Conservation (phyloP, 2,888 invertebrate species). For the Scaptomyza polygonia region DNA sequence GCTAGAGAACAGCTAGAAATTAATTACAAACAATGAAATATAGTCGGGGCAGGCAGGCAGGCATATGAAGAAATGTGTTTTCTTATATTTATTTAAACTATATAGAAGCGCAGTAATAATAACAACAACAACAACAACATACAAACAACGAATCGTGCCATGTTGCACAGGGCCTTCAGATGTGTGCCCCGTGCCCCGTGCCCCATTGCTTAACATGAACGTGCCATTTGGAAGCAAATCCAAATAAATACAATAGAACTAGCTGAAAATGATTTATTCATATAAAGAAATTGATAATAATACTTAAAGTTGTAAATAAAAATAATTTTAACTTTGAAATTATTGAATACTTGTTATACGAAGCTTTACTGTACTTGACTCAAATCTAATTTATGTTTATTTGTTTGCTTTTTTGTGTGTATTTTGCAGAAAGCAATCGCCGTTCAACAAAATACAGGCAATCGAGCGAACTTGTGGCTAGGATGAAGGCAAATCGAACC, state of each 20-base stretch:
- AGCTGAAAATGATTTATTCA: too few species aligned
- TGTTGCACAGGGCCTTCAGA: constrained; percentile 24
- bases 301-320: too few species aligned
- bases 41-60: too few species aligned
- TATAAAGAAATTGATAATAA: too few species aligned
- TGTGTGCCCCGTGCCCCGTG: not conserved
- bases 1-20: constrained; percentile 54
- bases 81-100: constrained; percentile 25
- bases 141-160: constrained; percentile 33
- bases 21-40: constrained; percentile 69
- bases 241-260: constrained; percentile 9
- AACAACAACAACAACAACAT: constrained; percentile 44
- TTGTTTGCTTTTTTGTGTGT: constrained; percentile 28
- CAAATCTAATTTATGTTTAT: constrained; percentile 9
- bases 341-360: not conserved
- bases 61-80: constrained; percentile 34
- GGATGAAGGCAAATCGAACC: constrained; percentile 87
- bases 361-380: not conserved
- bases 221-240: constrained; percentile 38
- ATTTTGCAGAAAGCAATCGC: constrained; percentile 86
- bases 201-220: constrained; percentile 18
- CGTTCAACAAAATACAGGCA: constrained; percentile 51
- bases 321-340: too few species aligned
- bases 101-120: constrained; percentile 32
- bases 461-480: constrained; percentile 43